Evolutionary conservation across 2,888 invertebrate genomes (phyloP).

Genomic region (Rugalucina vietnamica): DNA sequence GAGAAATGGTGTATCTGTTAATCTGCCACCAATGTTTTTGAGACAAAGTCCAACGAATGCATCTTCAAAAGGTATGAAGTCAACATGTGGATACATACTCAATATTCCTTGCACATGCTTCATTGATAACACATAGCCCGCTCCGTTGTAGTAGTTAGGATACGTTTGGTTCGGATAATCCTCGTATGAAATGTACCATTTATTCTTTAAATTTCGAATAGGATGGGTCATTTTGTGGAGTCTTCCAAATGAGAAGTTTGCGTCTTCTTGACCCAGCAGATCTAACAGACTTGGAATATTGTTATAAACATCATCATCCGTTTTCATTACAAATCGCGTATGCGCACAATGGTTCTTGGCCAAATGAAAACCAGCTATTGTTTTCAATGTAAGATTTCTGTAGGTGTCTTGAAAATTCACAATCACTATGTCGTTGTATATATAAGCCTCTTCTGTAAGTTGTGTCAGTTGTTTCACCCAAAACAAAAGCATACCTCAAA

Average conservation of each 20-base stretch:
- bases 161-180: neutral
- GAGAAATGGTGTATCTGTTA: neutral
- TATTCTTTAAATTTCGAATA: neutral
- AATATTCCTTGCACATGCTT: neutral
- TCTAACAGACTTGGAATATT: neutral
- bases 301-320: neutral
- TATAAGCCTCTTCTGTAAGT: neutral
- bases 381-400: neutral
- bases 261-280: neutral
- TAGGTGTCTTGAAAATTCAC: neutral
- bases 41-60: neutral
- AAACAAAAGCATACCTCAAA: neutral
- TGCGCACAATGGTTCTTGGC: neutral
- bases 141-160: neutral
- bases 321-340: neutral
- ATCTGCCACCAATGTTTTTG: neutral
- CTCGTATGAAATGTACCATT: neutral
- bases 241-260: neutral
- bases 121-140: neutral
- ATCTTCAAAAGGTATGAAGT: neutral
- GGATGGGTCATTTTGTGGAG: neutral
- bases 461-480: neutral
- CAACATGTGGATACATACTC: neutral
- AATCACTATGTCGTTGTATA: neutral
- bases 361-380: neutral